Conservation (phyloP, 1,140 invertebrate species). For the Sycophila sp. region DNA sequence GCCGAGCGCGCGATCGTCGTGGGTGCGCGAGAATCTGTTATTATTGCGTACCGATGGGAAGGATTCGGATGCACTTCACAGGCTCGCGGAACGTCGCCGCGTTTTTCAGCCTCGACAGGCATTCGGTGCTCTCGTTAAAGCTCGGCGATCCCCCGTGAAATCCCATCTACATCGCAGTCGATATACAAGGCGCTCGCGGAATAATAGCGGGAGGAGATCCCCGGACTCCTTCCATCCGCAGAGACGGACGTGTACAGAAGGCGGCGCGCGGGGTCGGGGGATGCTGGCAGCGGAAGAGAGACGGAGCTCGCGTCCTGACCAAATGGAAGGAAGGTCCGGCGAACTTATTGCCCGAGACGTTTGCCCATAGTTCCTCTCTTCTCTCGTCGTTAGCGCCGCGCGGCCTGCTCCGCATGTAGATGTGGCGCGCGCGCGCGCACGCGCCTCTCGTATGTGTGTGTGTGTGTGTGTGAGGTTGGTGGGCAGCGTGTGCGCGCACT, state of each 20-base stretch:
- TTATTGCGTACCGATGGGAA: neutral
- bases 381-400: slow-evolving; percentile 41
- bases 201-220: slow-evolving; percentile 5
- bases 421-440: neutral
- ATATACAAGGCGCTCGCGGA: neutral
- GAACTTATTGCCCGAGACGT: slow-evolving; percentile 48
- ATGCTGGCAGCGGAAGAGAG: too few species aligned
- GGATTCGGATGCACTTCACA: neutral
- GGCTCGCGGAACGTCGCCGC: neutral
- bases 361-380: slow-evolving; percentile 36
- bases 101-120: neutral
- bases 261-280: too few species aligned
- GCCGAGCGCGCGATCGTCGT: neutral
- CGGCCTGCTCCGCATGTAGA: neutral
- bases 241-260: too few species aligned
- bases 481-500: neutral
- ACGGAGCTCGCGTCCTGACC: too few species aligned
- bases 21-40: neutral
- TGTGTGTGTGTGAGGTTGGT: neutral
- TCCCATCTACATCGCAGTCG: neutral
- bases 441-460: neutral
- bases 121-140: neutral
- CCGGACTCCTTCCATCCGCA: neutral
- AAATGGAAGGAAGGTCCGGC: slow-evolving; percentile 31
- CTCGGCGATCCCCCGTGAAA: slow-evolving; percentile 9